Base-by-base conservation (phyloP, 2,888 invertebrate genomes). In the Cremastinae sp. region DNA sequence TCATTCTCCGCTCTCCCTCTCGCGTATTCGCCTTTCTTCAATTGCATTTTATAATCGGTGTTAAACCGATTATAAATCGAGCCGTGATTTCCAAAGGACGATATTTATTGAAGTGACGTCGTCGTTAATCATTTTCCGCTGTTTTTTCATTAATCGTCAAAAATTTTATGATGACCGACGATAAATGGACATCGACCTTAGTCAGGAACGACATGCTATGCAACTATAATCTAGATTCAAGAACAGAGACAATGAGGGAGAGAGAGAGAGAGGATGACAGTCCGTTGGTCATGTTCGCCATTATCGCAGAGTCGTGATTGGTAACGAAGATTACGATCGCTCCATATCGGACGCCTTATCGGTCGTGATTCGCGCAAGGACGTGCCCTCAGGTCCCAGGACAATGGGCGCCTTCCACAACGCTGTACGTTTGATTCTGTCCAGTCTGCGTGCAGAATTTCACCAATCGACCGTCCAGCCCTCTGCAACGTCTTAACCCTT, bases 271-370 rank as follows among this genome's bases (percentile, higher is more conserved):
- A 34, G 59, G 54, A 66, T 45, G 59, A 36, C 36, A 47, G 61
- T 45, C 59, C 64, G 69, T 69, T 61, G 62, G 53, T 22, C 47
- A 43, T 56, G 34, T 51, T 10, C 3, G 59, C 16, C 51, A 69
- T 69, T 49, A 68, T 59, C 59, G 43, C 49, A 49, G 74, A 49
- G 65, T 68, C 69, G 64, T 49, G 12, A 56, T 43, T 61, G 51
- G 41, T 66, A 45, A 45, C 53, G 66, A 43, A 79, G 80, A 79
- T 80, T 74, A 77, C 74, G 71, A 80, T 79, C 78, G 56, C 58
- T n/a, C 12, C n/a, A 38, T 71, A 70, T 74, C 75, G 73, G 62
- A 74, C 53, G 14, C 43, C 43, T 80, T 79, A 79, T 79, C 77
- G 65, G 73, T 56, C 64, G 59, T 75, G 65, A 72, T 72, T 64